phyloP scores from a whole-genome alignment of 37 sponge, comb jelly and placozoan species.

The Mnemiopsis leidyi region DNA sequence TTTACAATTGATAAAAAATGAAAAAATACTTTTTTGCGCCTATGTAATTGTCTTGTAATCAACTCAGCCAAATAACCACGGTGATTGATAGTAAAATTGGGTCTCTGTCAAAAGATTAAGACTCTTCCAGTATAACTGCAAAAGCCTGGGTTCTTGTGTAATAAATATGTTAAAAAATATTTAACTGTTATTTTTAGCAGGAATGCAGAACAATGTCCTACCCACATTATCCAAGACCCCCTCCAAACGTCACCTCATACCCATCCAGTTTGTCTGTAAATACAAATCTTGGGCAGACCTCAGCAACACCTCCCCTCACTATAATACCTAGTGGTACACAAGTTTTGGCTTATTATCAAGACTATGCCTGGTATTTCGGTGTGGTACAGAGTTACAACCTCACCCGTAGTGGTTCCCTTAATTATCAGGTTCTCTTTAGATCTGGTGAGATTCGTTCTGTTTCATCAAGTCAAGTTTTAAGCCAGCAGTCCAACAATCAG shows the following conservation, averaged over 20 bases:
- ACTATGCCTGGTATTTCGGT: slow-evolving; percentile 64
- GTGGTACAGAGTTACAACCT: slow-evolving; percentile 46
- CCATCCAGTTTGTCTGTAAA: slow-evolving; percentile 1
- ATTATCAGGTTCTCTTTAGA: slow-evolving; percentile 21
- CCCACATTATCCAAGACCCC: slow-evolving; percentile 35
- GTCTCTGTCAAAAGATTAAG: too few relatives aligned
- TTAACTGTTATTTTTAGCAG: background rate
- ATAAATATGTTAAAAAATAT: too few relatives aligned
- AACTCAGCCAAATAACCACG: too few relatives aligned
- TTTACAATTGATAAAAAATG: too few relatives aligned
- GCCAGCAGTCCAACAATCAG: slow-evolving; percentile 39
- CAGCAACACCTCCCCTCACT: slow-evolving; percentile 30
- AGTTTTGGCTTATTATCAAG: slow-evolving; percentile 54
- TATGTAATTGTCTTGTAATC: too few relatives aligned
- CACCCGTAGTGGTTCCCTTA: slow-evolving; percentile 8
- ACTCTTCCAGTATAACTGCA: too few relatives aligned
- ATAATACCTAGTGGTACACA: slow-evolving; percentile 51
- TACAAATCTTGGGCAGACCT: background rate
- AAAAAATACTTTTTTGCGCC: too few relatives aligned
- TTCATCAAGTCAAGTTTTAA: slow-evolving; percentile 36
- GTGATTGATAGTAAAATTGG: too few relatives aligned
- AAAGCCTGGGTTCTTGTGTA: too few relatives aligned
- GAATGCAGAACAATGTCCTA: slow-evolving; percentile 49
- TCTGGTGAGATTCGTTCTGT: slow-evolving; percentile 50
- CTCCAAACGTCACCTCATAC: slow-evolving; percentile 21